Evolutionary conservation across 2,888 invertebrate genomes (phyloP), one percentile per base, ranked within the genome.

Genomic region (Scelioninae gen. 2): DNA sequence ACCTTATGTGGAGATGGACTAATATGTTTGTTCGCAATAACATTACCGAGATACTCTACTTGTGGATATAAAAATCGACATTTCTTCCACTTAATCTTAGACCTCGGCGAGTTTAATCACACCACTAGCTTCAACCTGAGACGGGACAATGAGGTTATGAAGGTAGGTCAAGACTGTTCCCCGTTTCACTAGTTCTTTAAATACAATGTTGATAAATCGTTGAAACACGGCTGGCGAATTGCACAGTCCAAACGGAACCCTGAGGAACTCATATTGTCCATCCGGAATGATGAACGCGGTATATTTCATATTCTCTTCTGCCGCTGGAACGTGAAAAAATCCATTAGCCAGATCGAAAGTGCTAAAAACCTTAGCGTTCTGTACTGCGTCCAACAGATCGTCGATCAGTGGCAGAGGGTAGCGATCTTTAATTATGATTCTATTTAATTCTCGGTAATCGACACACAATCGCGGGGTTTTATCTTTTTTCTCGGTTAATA

Each of bases 171-270:
- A 11, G 3, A 64, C 64, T 16, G 22, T 10, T 0, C 53, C 39
- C 7, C 11, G 16, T 28, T 1, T 45, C 33, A 76, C 70, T 3
- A 76, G 39, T 1, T 72, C 61, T 28, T 33, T 13, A 15, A 77
- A 76, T 3, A 52, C n/a, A 11, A n/a, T 1, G 18, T 52, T 52
- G 0, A 52, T 37, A 13, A 22, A 48, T 7, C 52, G 13, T 11
- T 53, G 52, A 4, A 53, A 37, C 9, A 53, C 52, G 0, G 37
- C n/a, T 1, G 37, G 52, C 0, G 46, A 28, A 31, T 46, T 31
- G 15, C 35, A 60, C 4, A 45, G 10, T 2, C 46, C 60, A 16
- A 60, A 60, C n/a, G 58, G 58, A 33, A 60, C 22, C 10, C 46
- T 11, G 1, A 1, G 3, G n/a, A 60, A 60, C 13, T 60, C 58